Evolutionary conservation across 2,797 vertebrate genomes (phyloP), one percentile per base, ranked within the genome.

Genomic region (Falco naumanni): DNA sequence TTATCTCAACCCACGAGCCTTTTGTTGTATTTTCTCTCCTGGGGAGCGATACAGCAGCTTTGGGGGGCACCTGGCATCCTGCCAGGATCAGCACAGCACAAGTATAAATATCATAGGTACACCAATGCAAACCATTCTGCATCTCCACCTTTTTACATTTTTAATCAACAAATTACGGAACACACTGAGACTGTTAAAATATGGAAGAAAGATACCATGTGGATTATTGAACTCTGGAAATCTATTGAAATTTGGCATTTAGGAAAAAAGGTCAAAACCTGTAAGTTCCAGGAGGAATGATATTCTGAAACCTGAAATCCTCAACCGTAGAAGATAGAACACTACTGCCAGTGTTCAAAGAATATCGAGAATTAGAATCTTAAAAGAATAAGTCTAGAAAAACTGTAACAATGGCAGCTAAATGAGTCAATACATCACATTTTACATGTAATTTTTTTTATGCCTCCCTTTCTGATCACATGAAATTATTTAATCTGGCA

Each of bases 81-180:
- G 21, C n/a, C 56, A 89, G 43, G 15, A 37, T 57, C 21, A 92
- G 31, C 12, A 5, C 29, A 63, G 21, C 50, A 59, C 29, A 65
- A 37, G 59, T 92, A 86, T 50, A 95, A 89, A 87, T 87, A 91
- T 31, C 41, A n/a, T 65, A 91, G 53, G n/a, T 50, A 39, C 47
- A 91, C 50, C 95, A 92, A 94, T 92, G 28, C 92, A 89, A 96
- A 93, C 31, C 75, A 71, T 79, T 86, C 64, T 82, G 47, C 69
- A 93, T 84, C 69, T 84, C 84, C 94, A 39, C 50, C 51, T 90
- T 95, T 94, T 87, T 75, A 85, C 65, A 84, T 87, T 94, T 97
- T 95, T 74, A 91, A 89, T 89, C 87, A 87, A 74, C 26, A 29
- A 66, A 33, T 90, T 96, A 70, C 31, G 39, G 86, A 89, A 82